These are phyloP conservation scores for Sitta europaea DNA, from an alignment of 2,113 vertebrate genomes.

Conservation along the genomic window DNA sequence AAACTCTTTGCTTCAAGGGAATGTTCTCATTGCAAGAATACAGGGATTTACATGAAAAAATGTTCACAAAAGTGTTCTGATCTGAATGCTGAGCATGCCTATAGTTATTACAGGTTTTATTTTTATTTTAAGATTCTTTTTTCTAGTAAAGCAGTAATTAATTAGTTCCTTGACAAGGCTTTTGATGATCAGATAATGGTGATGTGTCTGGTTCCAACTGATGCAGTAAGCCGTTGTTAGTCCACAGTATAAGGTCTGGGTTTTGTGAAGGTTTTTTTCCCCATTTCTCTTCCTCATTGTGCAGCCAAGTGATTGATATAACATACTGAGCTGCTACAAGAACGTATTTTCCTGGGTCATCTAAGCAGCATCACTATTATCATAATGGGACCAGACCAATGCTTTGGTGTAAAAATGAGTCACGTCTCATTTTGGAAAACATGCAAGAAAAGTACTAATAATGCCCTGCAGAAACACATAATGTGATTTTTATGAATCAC, in stretches of 20 bases:
- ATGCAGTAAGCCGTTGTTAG: not conserved
- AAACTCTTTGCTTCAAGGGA: not conserved
- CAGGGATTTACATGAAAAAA: not conserved
- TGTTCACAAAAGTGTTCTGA: not conserved
- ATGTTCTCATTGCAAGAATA: not conserved
- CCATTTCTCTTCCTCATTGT: not conserved
- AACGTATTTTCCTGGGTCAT: not conserved
- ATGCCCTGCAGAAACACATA: not conserved
- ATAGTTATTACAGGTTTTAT: not conserved
- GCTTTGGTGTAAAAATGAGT: not conserved
- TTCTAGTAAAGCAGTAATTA: not conserved
- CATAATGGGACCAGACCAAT: not conserved
- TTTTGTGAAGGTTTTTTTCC: accelerated
- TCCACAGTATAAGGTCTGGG: not conserved
- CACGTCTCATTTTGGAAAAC: not conserved
- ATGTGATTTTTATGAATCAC: constrained; percentile 8
- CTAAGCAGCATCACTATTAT: not conserved
- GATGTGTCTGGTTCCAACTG: not conserved
- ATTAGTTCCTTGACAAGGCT: not conserved
- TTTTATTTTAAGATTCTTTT: not conserved
- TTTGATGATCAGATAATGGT: not conserved
- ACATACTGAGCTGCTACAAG: not conserved
- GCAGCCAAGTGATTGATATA: not conserved
- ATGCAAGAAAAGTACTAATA: not conserved
- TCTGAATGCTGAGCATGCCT: not conserved